These are phyloP conservation scores for Phallusia fumigata DNA, from an alignment of 23 tunicate species.

Conservation along the genomic window DNA sequence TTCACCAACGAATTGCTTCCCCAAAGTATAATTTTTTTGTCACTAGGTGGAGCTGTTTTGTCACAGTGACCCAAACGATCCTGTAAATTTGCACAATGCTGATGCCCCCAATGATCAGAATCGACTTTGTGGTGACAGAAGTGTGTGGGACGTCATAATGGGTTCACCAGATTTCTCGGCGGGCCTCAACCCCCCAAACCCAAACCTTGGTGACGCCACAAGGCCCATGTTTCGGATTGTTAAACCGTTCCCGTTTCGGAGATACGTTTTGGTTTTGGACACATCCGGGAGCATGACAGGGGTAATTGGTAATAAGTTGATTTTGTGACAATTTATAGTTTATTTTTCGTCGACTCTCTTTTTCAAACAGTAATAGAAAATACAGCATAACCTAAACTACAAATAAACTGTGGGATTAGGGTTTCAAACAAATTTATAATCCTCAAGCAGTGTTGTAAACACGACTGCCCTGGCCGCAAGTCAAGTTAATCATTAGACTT, in stretches of 20 bases:
- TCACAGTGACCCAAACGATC: constrained; percentile 30
- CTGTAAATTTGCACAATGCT: constrained; percentile 16
- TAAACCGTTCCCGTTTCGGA: constrained; percentile 10
- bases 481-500: too few species aligned
- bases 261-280: constrained; percentile 25
- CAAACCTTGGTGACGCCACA: not conserved
- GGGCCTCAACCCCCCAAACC: constrained; percentile 9
- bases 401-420: not conserved
- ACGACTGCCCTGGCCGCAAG: too few species aligned
- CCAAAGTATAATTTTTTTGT: too few species aligned
- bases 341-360: not conserved
- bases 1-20: too few species aligned
- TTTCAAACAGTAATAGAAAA: too few species aligned
- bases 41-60: constrained; percentile 28
- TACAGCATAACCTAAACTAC: not conserved
- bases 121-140: not conserved
- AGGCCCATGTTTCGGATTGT: constrained; percentile 18
- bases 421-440: too few species aligned
- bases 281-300: constrained; percentile 23
- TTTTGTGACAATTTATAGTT: not conserved
- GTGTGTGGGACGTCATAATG: constrained; percentile 34
- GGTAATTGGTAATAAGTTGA: not conserved
- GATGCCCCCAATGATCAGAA: constrained; percentile 31
- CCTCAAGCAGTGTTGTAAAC: too few species aligned
- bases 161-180: constrained; percentile 16